These are phyloP conservation scores for Coregonus clupeaformis DNA, from an alignment of 2,113 vertebrate genomes.

Conservation along the genomic window DNA sequence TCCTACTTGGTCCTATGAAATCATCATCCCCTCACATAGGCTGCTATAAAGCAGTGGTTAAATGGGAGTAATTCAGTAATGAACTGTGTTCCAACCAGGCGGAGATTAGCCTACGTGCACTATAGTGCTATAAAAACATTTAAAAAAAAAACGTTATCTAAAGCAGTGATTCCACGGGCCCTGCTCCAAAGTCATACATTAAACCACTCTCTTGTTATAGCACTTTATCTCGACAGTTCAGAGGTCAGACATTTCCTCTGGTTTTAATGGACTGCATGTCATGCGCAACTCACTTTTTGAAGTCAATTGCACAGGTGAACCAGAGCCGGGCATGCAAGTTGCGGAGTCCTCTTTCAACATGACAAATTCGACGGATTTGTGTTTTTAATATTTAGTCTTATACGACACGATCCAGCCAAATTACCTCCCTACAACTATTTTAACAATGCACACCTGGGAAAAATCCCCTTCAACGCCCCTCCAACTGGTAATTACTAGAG, in stretches of 20 bases:
- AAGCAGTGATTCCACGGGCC: slow-evolving; percentile 75
- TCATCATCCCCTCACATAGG: not conserved
- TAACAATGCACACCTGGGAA: not conserved
- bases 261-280: slow-evolving; percentile 56
- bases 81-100: slow-evolving; percentile 82
- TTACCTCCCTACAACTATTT: not conserved
- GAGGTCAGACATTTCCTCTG: slow-evolving; percentile 55
- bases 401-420: not conserved
- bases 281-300: slow-evolving; percentile 38
- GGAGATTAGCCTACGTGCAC: slow-evolving; percentile 54
- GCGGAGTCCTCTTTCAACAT: slow-evolving; percentile 67
- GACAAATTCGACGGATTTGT: not conserved
- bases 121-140: too few relatives aligned
- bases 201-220: slow-evolving; percentile 79
- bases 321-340: slow-evolving; percentile 75
- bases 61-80: not conserved
- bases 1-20: not conserved
- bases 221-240: slow-evolving; percentile 74
- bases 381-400: not conserved
- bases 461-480: too few relatives aligned
- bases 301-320: slow-evolving; percentile 76
- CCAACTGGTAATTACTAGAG: too few relatives aligned
- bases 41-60: not conserved
- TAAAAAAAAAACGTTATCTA: slow-evolving; percentile 78
- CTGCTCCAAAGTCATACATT: slow-evolving; percentile 85